Percentiles rank a stretch among this genome's conserved stretches.
These are phyloP conservation scores for Podotricha telesiphe DNA, from an alignment of 2,888 invertebrate species.

Conservation along the genomic window DNA sequence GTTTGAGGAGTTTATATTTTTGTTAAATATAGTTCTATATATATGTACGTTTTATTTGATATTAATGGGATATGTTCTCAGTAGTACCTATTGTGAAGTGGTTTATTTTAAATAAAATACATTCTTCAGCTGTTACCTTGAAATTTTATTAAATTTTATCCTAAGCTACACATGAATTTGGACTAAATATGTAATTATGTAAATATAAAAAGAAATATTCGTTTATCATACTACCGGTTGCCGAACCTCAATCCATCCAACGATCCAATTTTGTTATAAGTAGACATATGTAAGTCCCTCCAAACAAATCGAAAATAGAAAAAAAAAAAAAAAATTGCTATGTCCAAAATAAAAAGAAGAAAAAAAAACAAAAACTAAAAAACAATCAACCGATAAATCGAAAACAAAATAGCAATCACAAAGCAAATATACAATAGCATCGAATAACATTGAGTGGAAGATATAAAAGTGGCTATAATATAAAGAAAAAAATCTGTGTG, in stretches of 20 bases:
- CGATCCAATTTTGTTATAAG: slow-evolving; percentile 54
- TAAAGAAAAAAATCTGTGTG: slow-evolving; percentile 49
- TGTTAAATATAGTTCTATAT: not conserved
- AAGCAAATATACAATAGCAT: slow-evolving; percentile 58
- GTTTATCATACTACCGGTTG: not conserved
- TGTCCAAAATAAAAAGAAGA: not conserved
- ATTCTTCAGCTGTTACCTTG: too few relatives aligned
- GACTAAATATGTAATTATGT: too few relatives aligned
- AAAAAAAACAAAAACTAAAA: slow-evolving; percentile 49
- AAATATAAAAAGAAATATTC: too few relatives aligned
- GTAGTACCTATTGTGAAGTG: too few relatives aligned
- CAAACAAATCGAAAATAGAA: slow-evolving; percentile 49
- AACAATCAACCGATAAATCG: slow-evolving; percentile 34
- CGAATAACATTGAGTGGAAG: slow-evolving; percentile 56
- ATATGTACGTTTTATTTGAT: too few relatives aligned
- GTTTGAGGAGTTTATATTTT: slow-evolving; percentile 53
- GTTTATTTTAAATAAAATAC: too few relatives aligned
- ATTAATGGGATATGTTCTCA: too few relatives aligned
- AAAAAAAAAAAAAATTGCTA: slow-evolving; percentile 40
- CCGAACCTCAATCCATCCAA: slow-evolving; percentile 51
- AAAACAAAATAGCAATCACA: slow-evolving; percentile 62
- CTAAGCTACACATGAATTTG: too few relatives aligned
- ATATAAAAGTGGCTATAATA: slow-evolving; percentile 39
- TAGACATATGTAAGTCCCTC: slow-evolving; percentile 51
- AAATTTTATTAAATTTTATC: not conserved